Evolutionary conservation across 1,140 invertebrate species (phyloP), one percentile per base, ranked within the genome.

Genomic region (Leucophenga varia): DNA sequence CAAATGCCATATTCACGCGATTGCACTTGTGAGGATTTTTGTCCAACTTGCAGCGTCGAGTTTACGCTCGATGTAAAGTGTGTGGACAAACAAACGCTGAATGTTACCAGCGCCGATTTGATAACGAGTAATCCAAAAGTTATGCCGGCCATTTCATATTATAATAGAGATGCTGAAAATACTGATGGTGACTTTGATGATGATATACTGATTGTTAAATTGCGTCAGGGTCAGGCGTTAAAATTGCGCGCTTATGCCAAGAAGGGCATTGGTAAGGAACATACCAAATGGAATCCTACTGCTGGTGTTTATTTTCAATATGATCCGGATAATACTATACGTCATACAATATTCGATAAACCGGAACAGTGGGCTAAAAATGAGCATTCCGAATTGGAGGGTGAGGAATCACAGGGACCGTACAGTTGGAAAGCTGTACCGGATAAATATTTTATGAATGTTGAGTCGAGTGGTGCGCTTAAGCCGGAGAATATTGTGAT

Each of bases 201-300:
- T 80, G 91, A 97, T 76, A 98, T 98, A 67, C 76, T 98, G 18
- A 95, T 99, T 59, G 93, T 97, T 1, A 98, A 99, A 74, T 78
- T 98, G 13, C 84, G 95, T 43, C 97, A 96, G 80, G 95, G 95
- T 3, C 95, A 98, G 76, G 93, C 97, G 76, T 70, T 98, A 13
- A 97, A 96, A 74, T 78, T 98, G 10, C 81, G 88, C 69, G 95
- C 93, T 14, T 97, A 93, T 82, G 96, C 95, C 1, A 93, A 95
- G 59, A 88, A 88, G 78, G 82, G 95, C 22, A 97, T 98, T 81
- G 95, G 93, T 2, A 99, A 98, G 75, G 96, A 98, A 74, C 96
- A 98, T 81, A 95, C 96, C 1, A 99, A 99, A 78, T 99, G 95
- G 95, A 98, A 97, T 79, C 95, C 96, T 14, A 98, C 95, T 1